A percentile compares a stretch with the other conserved stretches of the same genome.
Evolutionary conservation across 2,113 vertebrate genomes (phyloP).

Genomic region (Callipepla squamata): DNA sequence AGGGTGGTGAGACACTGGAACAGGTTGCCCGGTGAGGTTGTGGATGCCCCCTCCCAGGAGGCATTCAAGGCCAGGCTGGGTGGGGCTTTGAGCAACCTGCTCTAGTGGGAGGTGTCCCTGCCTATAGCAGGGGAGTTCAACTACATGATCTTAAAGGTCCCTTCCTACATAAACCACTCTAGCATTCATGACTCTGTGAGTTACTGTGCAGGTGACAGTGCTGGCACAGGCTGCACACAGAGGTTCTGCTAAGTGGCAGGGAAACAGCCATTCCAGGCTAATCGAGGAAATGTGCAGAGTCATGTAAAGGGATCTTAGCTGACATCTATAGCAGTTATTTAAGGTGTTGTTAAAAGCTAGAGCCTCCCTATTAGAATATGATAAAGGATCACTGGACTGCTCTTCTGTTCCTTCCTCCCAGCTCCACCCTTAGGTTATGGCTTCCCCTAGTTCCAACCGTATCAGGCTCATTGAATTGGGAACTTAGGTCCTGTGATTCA

Average conservation of each 20-base stretch:
- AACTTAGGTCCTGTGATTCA: not conserved
- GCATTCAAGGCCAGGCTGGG: no score
- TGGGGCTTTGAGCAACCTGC: no score
- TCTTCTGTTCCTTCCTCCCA: not conserved
- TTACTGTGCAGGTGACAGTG: no score
- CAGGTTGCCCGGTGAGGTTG: no score
- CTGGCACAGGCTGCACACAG: not conserved
- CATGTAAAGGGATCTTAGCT: not conserved
- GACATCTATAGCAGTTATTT: not conserved
- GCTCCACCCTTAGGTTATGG: not conserved
- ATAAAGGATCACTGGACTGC: not conserved
- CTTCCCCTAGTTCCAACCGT: not conserved
- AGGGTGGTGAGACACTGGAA: no score
- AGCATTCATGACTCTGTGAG: no score
- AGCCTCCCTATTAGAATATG: not conserved
- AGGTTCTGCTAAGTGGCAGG: not conserved
- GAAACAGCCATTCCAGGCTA: not conserved
- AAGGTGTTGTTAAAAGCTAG: not conserved
- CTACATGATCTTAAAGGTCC: no score
- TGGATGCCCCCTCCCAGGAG: no score
- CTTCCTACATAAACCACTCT: no score
- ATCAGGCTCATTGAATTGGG: not conserved
- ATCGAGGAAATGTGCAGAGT: not conserved
- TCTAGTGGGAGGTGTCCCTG: no score
- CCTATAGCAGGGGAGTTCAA: no score